phyloP scores from a whole-genome alignment of 23 tunicate species.

The Phallusia fumigata region DNA sequence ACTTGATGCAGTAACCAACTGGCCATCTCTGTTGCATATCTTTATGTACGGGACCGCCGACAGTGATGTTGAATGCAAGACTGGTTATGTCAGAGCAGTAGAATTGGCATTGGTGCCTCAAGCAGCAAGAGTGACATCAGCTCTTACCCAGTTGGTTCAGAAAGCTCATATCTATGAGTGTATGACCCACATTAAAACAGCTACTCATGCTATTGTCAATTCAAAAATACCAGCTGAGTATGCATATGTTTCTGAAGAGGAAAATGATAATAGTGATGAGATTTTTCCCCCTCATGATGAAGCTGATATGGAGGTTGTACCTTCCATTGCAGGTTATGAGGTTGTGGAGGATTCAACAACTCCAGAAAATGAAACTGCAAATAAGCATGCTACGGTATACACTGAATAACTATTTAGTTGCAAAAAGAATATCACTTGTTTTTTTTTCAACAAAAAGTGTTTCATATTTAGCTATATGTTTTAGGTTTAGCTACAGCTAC shows the following conservation, averaged over 20 bases:
- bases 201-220: slow-evolving; percentile 31
- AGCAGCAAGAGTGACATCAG: slow-evolving; percentile 75
- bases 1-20: slow-evolving; percentile 67
- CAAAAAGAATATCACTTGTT: not conserved
- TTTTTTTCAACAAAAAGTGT: not conserved
- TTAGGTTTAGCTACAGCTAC: no score
- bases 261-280: slow-evolving; percentile 20
- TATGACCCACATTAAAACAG: slow-evolving; percentile 41
- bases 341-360: not conserved
- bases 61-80: not conserved
- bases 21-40: slow-evolving; percentile 52
- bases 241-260: slow-evolving; percentile 60
- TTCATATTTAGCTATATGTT: no score
- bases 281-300: not conserved
- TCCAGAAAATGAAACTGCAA: not conserved
- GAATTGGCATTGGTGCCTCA: slow-evolving; percentile 46
- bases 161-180: slow-evolving; percentile 66
- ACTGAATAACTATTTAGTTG: no score
- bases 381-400: not conserved
- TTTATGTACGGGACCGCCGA: slow-evolving; percentile 26
- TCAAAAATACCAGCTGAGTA: slow-evolving; percentile 63
- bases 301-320: not conserved
- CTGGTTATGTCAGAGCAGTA: slow-evolving; percentile 41
- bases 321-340: not conserved
- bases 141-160: slow-evolving; percentile 41